Percentiles rank a stretch among this genome's conserved stretches.
Conservation (phyloP, 2,888 invertebrate genomes). For the Lissocephala sabroskyi region DNA sequence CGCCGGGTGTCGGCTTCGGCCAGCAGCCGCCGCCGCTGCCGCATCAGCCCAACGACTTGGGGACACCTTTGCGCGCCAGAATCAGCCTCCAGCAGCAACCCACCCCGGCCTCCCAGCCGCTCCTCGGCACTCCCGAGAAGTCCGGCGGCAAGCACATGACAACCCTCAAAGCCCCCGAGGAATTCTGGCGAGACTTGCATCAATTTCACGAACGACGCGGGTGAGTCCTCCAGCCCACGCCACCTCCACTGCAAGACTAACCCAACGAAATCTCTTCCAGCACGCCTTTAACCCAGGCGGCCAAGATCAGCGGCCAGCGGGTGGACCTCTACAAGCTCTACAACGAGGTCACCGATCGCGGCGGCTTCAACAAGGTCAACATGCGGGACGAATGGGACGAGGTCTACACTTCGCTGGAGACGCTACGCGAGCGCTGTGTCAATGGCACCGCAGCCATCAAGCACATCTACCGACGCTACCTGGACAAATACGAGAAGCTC, state of each 20-base stretch:
- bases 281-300: slow-evolving; percentile 76
- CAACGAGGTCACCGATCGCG: slow-evolving; percentile 90
- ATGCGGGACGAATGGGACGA: slow-evolving; percentile 91
- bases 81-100: slow-evolving; percentile 25
- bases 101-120: slow-evolving; percentile 20
- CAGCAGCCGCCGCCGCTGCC: slow-evolving; percentile 37
- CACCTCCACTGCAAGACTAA: not conserved
- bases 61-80: slow-evolving; percentile 44
- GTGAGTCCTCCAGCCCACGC: slow-evolving; percentile 75
- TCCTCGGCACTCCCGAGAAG: slow-evolving; percentile 35
- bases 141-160: slow-evolving; percentile 22
- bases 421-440: slow-evolving; percentile 87
- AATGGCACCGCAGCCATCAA: slow-evolving; percentile 91
- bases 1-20: slow-evolving; percentile 26
- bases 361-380: slow-evolving; percentile 97
- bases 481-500: slow-evolving; percentile 92
- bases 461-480: slow-evolving; percentile 85
- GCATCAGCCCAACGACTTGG: too few species aligned
- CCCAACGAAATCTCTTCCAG: slow-evolving; percentile 69
- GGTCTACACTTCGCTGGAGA: slow-evolving; percentile 83
- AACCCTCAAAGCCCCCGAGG: slow-evolving; percentile 51
- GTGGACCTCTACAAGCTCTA: slow-evolving; percentile 95
- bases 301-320: slow-evolving; percentile 89
- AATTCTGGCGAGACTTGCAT: slow-evolving; percentile 79
- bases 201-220: slow-evolving; percentile 94